phyloP scores from a whole-genome alignment of 1,140 invertebrate species.

The Atta colombica region DNA sequence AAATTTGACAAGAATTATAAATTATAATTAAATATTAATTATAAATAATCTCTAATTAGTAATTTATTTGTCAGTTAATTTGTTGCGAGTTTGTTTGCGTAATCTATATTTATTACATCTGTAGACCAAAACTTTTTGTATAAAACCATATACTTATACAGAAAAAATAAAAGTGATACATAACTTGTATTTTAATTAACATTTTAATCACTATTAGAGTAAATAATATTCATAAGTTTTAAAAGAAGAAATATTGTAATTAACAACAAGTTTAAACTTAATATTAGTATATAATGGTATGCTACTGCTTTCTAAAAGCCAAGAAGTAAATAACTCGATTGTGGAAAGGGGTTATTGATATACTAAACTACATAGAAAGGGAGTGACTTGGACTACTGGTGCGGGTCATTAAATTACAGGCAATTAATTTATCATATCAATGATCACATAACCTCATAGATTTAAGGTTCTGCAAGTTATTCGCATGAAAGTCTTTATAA shows the following conservation, averaged over 20 bases:
- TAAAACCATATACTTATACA: background rate
- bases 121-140: background rate
- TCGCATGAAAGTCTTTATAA: background rate
- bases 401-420: background rate
- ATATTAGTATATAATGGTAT: background rate
- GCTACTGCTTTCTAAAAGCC: background rate
- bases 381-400: background rate
- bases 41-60: background rate
- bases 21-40: background rate
- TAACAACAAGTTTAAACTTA: background rate
- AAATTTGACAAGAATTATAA: background rate
- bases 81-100: background rate
- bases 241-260: background rate
- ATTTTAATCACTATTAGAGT: background rate
- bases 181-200: background rate
- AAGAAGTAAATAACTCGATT: background rate
- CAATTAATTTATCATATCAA: slow-evolving; percentile 10
- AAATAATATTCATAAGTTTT: background rate
- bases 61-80: background rate
- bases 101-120: background rate
- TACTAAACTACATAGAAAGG: slow-evolving; percentile 12
- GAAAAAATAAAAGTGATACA: background rate
- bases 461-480: background rate
- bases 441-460: background rate
- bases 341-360: background rate